phyloP scores from a whole-genome alignment of 2,113 vertebrate species.

The Cyprinodon brontotheroides region DNA sequence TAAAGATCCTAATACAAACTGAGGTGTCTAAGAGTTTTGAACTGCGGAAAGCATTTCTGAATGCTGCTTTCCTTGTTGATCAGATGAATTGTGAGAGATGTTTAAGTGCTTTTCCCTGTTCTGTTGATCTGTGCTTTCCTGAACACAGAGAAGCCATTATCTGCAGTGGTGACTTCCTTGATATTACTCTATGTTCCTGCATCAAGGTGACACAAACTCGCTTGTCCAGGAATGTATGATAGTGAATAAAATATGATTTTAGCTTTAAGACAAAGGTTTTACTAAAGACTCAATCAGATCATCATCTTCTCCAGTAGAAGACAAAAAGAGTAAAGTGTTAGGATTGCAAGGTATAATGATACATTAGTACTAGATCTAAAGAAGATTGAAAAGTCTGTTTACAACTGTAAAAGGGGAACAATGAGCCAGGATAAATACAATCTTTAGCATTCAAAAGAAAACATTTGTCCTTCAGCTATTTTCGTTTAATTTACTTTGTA shows the following conservation, averaged over 20 bases:
- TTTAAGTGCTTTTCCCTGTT: conserved; percentile 67
- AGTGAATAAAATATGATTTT: conserved; percentile 40
- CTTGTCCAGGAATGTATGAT: conserved; percentile 34
- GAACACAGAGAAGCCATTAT: conserved; percentile 62
- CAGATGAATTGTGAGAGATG: conserved; percentile 36
- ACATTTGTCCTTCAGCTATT: not conserved
- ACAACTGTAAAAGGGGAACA: conserved; percentile 24
- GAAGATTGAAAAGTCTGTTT: conserved; percentile 26
- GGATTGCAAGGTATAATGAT: conserved; percentile 40
- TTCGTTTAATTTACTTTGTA: not conserved
- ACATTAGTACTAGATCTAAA: conserved; percentile 48
- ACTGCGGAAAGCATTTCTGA: conserved; percentile 6
- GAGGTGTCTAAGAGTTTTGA: conserved; percentile 28
- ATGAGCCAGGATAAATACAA: conserved; percentile 13
- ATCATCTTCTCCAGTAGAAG: not conserved
- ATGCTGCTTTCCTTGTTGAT: conserved; percentile 31
- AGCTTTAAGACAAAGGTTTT: conserved; percentile 37
- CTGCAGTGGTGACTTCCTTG: conserved; percentile 26
- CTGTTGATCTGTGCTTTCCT: conserved; percentile 34
- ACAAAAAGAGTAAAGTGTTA: conserved; percentile 6
- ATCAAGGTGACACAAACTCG: conserved; percentile 52
- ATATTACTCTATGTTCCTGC: conserved; percentile 37
- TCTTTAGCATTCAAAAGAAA: conserved; percentile 3
- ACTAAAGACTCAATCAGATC: conserved; percentile 36
- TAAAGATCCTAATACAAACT: conserved; percentile 11